Evolutionary conservation across 2,113 vertebrate genomes (phyloP), one percentile per base, ranked within the genome.

Genomic region (Hypanus sabinus): DNA sequence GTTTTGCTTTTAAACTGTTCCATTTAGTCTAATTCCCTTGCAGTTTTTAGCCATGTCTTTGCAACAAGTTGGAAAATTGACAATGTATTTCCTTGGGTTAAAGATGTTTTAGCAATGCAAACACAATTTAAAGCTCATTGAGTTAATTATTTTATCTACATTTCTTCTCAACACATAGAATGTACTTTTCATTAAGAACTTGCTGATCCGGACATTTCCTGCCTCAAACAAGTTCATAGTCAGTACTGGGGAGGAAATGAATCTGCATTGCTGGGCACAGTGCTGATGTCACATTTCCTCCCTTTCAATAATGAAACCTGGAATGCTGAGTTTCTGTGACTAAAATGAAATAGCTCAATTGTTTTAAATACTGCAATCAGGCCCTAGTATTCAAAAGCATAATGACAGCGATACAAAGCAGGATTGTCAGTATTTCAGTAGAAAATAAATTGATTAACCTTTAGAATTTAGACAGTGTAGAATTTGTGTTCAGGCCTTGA

Each of bases 231-330:
- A 20, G 22, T 60, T 85, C 55, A 27, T 27, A 85, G 46, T 60
- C 81, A 24, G 24, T 30, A 85, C 22, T 60, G 55, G 24, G 46
- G 30, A 85, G 81, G 81, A 85, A 85, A 55, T 46, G 57, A 46
- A 85, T 60, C 46, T 85, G 46, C 81, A 85, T 60, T 57, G 46
- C 81, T 30, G 55, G 24, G 8, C 46, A 24, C 81, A 85, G 46
- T 57, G 81, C 55, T 85, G 81, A 30, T 57, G 46, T 85, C 81
- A 60, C 81, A 85, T 57, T 85, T 85, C 81, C 81, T 85, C 81
- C 81, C 24, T 85, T 85, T 85, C 46, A 57, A 22, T 55, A 46
- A 57, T 46, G 38, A 83, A 46, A 55, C 16, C 80, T 83, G 0
- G 38, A 83, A 83, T 55, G 80, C 81, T 57, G 46, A 55, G 46